Conservation (phyloP, 2,797 vertebrate species). For the Gymnodraco acuticeps region DNA sequence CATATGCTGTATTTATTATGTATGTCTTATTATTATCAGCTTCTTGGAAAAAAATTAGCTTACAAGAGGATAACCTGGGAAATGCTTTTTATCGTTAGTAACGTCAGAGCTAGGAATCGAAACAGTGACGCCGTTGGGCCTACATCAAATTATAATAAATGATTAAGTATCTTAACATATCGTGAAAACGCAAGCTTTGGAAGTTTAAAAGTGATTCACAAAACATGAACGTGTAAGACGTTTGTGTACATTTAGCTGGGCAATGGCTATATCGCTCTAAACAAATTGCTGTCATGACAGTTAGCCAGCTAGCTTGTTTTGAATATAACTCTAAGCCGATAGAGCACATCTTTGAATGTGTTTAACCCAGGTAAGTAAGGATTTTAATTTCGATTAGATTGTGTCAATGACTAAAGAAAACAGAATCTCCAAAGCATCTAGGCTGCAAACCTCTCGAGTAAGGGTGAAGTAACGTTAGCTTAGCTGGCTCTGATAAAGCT, state of each 20-base stretch:
- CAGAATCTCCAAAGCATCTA: not conserved
- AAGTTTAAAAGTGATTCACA: not conserved
- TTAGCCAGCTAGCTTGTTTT: conserved; percentile 47
- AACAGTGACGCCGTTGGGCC: conserved; percentile 72
- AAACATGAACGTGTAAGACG: not conserved
- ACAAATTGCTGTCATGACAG: conserved; percentile 64
- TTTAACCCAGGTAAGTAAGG: not conserved
- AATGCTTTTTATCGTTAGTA: conserved; percentile 33
- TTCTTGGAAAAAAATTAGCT: not conserved
- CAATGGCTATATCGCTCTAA: conserved; percentile 25
- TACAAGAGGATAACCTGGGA: conserved; percentile 14
- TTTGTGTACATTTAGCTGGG: conserved; percentile 57
- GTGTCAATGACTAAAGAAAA: conserved; percentile 2
- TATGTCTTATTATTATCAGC: too few species aligned
- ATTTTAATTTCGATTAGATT: not conserved
- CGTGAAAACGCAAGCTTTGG: not conserved
- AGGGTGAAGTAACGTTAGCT: conserved; percentile 54
- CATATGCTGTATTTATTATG: not conserved
- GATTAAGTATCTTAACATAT: fast-evolving
- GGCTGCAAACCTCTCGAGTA: not conserved
- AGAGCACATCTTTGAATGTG: not conserved
- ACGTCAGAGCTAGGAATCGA: conserved; percentile 31
- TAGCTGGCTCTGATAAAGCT: conserved; percentile 53
- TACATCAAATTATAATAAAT: conserved; percentile 16
- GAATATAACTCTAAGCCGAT: not conserved